Base-by-base conservation (phyloP, 2,797 vertebrate genomes). In the Sebastes kiyomatsui region DNA sequence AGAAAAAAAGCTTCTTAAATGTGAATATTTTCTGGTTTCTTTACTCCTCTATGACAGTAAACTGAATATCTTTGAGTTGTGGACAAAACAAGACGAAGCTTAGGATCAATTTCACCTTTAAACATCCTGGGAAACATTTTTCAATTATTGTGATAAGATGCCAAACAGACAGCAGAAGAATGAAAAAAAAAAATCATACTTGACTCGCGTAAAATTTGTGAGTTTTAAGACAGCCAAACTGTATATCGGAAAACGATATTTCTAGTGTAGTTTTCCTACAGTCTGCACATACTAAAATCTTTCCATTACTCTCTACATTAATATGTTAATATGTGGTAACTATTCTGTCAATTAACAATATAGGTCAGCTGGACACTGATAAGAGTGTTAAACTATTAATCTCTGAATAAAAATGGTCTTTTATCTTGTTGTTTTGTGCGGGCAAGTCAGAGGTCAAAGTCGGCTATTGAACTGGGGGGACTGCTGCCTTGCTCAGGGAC, bases 231-330 rank as follows among this genome's bases (percentile, higher is more conserved):
- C 46, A 49, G 46, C 42, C 16, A 46, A 46, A 18, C 42, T 46
- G 42, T 0, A 7, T 46, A 46, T 46, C 6, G 1, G 1, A 8
- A 54, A 54, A 54, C 20, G 1, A 54, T 54, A 54, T 54, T 22
- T 54, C 49, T n/a, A 10, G 20, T n/a, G 9, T n/a, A n/a, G 8
- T 54, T 22, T 54, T 11, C 49, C 49, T n/a, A 54, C 20, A 54
- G 49, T 22, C 4, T 54, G 8, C 20, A 54, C 49, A 22, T 54
- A 20, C 18, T 49, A 49, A 49, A 49, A 49, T 0, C 18, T 54
- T 54, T 54, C n/a, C 52, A 20, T 49, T 49, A 54, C 7, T 6
- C 0, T 56, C 54, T 23, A 0, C 11, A 23, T 56, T 56, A 23
- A 56, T 23, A 56, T 54, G 20, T 13, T 30, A 30, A 30, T 30